phyloP scores from a whole-genome alignment of 2,888 invertebrate genomes.

The Catocala sponsa region DNA sequence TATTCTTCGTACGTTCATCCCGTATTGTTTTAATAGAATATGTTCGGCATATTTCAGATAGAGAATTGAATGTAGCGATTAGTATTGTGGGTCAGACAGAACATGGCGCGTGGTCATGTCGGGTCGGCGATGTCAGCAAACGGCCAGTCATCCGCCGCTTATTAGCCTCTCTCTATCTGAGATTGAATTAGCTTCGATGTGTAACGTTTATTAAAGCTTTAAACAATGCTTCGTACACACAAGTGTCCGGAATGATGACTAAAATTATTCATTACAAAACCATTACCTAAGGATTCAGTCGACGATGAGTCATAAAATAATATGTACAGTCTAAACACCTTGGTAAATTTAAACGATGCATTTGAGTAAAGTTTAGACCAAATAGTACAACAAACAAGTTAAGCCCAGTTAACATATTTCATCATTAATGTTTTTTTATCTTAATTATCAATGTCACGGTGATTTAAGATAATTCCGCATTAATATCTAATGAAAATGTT shows the following conservation, averaged over 20 bases:
- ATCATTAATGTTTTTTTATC: slow-evolving; percentile 23
- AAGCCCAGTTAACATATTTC: slow-evolving; percentile 11
- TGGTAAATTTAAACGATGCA: no score
- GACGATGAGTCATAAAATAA: no score
- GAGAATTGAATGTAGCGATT: slow-evolving; percentile 60
- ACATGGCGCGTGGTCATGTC: slow-evolving; percentile 67
- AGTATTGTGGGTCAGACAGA: slow-evolving; percentile 62
- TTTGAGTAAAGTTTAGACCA: no score
- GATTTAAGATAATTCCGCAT: slow-evolving; percentile 48
- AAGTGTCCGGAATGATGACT: slow-evolving; percentile 16
- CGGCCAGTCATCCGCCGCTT: slow-evolving; percentile 80
- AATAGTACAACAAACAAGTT: neutral
- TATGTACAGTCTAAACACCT: no score
- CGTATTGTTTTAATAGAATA: slow-evolving; percentile 42
- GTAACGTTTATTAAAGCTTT: slow-evolving; percentile 74
- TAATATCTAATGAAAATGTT: slow-evolving; percentile 48
- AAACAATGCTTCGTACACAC: slow-evolving; percentile 64
- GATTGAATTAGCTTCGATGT: slow-evolving; percentile 83
- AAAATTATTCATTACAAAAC: neutral
- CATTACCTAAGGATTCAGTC: no score
- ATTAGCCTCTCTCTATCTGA: slow-evolving; percentile 77
- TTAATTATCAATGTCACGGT: slow-evolving; percentile 39
- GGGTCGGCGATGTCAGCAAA: slow-evolving; percentile 65
- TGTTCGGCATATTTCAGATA: slow-evolving; percentile 42
- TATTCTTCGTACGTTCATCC: slow-evolving; percentile 25